Evolutionary conservation across 2,113 vertebrate species (phyloP).

Genomic region (Tragelaphus strepsiceros): DNA sequence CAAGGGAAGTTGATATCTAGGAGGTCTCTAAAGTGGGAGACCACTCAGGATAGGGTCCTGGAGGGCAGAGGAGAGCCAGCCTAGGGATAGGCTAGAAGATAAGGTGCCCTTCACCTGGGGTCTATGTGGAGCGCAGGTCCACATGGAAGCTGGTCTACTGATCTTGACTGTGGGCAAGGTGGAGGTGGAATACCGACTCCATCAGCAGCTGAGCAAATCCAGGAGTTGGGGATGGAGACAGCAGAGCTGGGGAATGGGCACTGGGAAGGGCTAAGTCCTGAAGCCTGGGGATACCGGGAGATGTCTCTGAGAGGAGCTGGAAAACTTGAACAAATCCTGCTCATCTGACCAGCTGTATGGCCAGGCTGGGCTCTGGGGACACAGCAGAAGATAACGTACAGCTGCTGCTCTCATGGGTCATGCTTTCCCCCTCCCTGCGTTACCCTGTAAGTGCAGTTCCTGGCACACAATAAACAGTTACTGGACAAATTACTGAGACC

Average conservation of each 20-base stretch:
- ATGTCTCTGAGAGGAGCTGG: not conserved
- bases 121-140: not conserved
- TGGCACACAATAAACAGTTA: accelerated
- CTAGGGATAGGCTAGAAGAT: not conserved
- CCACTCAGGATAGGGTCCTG: not conserved
- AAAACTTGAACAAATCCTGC: not conserved
- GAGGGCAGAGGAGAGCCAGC: not conserved
- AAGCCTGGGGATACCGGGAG: too few species aligned
- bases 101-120: not conserved
- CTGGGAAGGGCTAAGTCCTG: not conserved
- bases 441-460: too few species aligned
- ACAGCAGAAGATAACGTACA: not conserved
- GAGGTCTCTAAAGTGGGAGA: not conserved
- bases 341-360: not conserved
- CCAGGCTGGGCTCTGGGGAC: not conserved
- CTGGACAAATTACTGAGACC: not conserved
- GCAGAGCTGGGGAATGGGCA: not conserved
- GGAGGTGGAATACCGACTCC: not conserved
- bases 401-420: not conserved
- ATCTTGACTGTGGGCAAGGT: not conserved
- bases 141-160: not conserved
- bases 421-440: accelerated
- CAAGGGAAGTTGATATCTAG: not conserved
- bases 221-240: not conserved
- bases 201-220: constrained; percentile 36